Percentiles rank a stretch among this genome's conserved stretches.
phyloP scores from a whole-genome alignment of 2,888 invertebrate genomes.

The Melanargia galathea region DNA sequence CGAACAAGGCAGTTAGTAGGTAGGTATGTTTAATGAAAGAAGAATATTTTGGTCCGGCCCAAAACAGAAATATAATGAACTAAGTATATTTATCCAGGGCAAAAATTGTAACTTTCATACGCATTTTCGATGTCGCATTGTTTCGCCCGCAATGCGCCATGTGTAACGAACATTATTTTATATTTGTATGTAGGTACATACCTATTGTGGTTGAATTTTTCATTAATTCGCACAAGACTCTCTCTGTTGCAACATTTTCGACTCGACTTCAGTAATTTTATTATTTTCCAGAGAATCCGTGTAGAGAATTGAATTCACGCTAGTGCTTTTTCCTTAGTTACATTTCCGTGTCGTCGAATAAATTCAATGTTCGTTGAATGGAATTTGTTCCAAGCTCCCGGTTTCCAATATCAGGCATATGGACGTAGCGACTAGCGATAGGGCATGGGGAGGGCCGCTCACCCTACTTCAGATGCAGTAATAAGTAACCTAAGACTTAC shows the following conservation, averaged over 20 bases:
- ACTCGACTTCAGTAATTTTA: slow-evolving; percentile 24
- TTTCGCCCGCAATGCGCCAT: slow-evolving; percentile 62
- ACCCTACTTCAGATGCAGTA: too few relatives aligned
- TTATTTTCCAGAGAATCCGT: not conserved
- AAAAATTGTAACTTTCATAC: slow-evolving; percentile 15
- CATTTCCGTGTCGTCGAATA: not conserved
- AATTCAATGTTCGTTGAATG: not conserved
- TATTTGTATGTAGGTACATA: slow-evolving; percentile 17
- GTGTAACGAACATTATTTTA: slow-evolving; percentile 28
- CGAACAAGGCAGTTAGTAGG: too few relatives aligned
- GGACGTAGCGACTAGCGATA: too few relatives aligned
- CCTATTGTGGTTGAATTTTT: slow-evolving; percentile 31
- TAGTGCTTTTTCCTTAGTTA: slow-evolving; percentile 3
- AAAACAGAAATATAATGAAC: too few relatives aligned
- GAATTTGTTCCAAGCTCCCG: not conserved
- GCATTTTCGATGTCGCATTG: slow-evolving; percentile 40
- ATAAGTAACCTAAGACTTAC: too few relatives aligned
- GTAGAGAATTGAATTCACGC: slow-evolving; percentile 8
- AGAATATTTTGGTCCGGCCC: too few relatives aligned
- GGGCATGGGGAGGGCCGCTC: too few relatives aligned
- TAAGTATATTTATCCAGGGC: too few relatives aligned
- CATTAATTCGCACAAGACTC: slow-evolving; percentile 14
- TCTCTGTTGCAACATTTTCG: slow-evolving; percentile 14
- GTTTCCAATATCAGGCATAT: not conserved
- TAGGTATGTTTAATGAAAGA: too few relatives aligned